Evolutionary conservation across 1,140 invertebrate genomes (phyloP), one percentile per base, ranked within the genome.

Genomic region (Myzus persicae): DNA sequence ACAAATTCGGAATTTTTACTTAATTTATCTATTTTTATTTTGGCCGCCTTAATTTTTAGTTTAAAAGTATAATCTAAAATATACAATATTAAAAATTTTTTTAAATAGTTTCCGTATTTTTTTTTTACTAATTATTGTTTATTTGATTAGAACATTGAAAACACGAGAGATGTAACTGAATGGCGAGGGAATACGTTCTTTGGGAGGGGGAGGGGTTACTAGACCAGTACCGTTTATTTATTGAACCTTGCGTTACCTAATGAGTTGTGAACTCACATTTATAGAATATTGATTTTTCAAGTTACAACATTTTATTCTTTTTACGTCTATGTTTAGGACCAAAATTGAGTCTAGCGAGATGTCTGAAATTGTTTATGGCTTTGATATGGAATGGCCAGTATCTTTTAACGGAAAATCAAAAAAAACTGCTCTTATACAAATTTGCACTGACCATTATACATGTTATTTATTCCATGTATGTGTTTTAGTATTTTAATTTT

Each of bases 391-490:
- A 84, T 93, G 91, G 91, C 91, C 91, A n/a, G 81, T 85, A 38
- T 24, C 36, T 38, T 91, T 11, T 67, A n/a, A n/a, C 18, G 7
- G 38, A 31, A 85, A 85, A 85, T 20, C n/a, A 7, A 40, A 20
- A 42, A 93, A 93, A 93, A 93, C 91, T 51, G 91, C 91, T 40
- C 81, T 93, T 20, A 93, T 93, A 84, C 91, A 93, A 93, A 93
- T 93, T 40, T 93, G 91, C 54, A 84, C 36, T 20, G 81, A 93
- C 26, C 81, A 93, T 42, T 51, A n/a, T 6, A 82, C 81, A 1
- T 93, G 91, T 84, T 93, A 93, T 82, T 84, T 93, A 84, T 85
- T 93, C 3, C 91, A 93, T 93, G 91, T 93, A 85, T 46, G 90
- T 54, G 81, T 31, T 7, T 84, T 54, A 8, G 18, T n/a, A 51